Evolutionary conservation across 2,888 invertebrate genomes (phyloP), one percentile per base, ranked within the genome.

Genomic region (Trissoscelio sp.): DNA sequence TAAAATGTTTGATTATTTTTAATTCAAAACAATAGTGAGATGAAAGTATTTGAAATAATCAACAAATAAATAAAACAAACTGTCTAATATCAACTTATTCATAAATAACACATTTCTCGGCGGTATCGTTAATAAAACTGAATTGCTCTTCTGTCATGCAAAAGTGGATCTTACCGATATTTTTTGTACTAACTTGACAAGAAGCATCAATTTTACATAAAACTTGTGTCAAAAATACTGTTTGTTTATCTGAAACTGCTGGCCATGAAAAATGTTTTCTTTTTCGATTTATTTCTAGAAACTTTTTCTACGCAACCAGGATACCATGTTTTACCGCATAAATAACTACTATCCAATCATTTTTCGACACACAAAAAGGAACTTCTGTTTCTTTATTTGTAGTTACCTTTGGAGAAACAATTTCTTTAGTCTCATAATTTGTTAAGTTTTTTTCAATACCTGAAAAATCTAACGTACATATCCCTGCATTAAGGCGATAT

Each of bases 201-300:
- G 58, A 39, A 20, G 58, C 39, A 12, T 58, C 58, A 28, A 60
- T 60, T 60, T 60, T 60, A 44, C 60, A 60, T n/a, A 60, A 34
- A 31, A 62, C 20, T 48, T 62, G 46, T 28, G 64, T 64, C 6
- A 48, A 48, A 18, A 31, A 64, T n/a, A 64, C 6, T n/a, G 7
- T 18, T 31, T 64, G 64, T 0, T 28, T 24, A 20, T 64, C 64
- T 2, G 64, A 48, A 18, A 20, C 7, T 31, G 48, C 48, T 48
- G 48, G 64, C 64, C 64, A 64, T 4, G 20, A 64, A 0, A 64
- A 48, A 1, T 20, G 4, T 34, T 64, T 64, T 31, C 16, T 20
- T 11, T 46, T 46, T 28, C 42, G 5, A 16, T 16, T 16, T 16
- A 16, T 62, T 62, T 12, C 18, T 16, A 28, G 6, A 14, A 46